phyloP scores from a whole-genome alignment of 1,140 invertebrate species.

The Drosophila ananassae region DNA sequence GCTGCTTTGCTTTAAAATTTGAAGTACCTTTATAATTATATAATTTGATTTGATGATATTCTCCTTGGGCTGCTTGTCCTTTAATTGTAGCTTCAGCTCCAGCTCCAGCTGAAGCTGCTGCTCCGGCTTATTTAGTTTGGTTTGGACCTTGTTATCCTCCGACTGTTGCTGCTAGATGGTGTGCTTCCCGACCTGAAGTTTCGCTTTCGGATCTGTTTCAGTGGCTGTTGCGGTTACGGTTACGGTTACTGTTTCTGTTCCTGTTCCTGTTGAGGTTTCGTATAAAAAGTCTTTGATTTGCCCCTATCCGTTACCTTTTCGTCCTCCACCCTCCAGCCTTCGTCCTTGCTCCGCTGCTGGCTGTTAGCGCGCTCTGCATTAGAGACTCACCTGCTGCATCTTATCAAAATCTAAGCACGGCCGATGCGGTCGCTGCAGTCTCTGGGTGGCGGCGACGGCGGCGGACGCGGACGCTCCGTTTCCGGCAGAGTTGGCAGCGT shows the following conservation, averaged over 20 bases:
- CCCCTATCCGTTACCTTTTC: constrained; percentile 35
- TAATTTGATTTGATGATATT: constrained; percentile 77
- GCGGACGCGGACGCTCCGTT: constrained; percentile 37
- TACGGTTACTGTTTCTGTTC: constrained; percentile 22
- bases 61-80: constrained; percentile 5
- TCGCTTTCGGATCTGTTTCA: constrained; percentile 40
- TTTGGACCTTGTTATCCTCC: not conserved
- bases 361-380: constrained; percentile 75
- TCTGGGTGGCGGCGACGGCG: constrained; percentile 85
- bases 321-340: not conserved
- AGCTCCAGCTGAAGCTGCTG: constrained; percentile 12
- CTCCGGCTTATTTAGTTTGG: not conserved
- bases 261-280: constrained; percentile 49
- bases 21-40: constrained; percentile 58
- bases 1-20: constrained; percentile 69
- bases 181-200: constrained; percentile 20
- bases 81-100: constrained; percentile 13
- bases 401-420: constrained; percentile 98
- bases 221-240: constrained; percentile 1
- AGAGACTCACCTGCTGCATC: constrained; percentile 89
- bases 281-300: constrained; percentile 84
- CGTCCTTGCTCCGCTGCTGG: not conserved
- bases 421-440: constrained; percentile 88
- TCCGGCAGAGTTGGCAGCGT: constrained; percentile 49
- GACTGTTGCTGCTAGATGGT: not conserved